phyloP scores from a whole-genome alignment of 1,140 invertebrate species.

The Acromyrmex echinatior region DNA sequence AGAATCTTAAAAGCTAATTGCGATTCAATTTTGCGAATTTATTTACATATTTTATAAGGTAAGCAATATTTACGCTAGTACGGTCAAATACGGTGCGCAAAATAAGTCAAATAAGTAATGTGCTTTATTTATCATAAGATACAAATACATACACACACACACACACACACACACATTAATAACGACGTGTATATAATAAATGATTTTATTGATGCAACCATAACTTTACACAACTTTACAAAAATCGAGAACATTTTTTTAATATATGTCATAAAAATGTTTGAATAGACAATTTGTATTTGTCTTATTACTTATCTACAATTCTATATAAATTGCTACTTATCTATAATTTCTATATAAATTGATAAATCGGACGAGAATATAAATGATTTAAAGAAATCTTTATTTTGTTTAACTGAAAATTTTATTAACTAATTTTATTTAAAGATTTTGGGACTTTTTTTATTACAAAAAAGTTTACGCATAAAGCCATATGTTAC shows the following conservation, averaged over 20 bases:
- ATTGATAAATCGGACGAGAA: neutral
- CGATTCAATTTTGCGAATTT: slow-evolving; percentile 14
- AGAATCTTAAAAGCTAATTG: slow-evolving; percentile 53
- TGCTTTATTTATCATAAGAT: slow-evolving; percentile 20
- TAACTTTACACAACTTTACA: slow-evolving; percentile 20
- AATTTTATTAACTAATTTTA: slow-evolving; percentile 9
- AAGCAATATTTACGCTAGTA: neutral
- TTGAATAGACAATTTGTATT: neutral
- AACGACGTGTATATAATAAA: neutral
- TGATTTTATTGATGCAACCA: neutral
- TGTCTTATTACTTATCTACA: neutral
- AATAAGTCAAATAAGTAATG: no score
- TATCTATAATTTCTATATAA: neutral
- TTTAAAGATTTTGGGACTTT: neutral
- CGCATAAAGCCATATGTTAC: neutral
- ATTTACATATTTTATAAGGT: slow-evolving; percentile 19
- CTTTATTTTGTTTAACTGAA: neutral
- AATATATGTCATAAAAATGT: no score
- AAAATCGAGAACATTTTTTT: neutral
- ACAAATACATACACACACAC: no score
- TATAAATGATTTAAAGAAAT: neutral
- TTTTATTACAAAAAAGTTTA: neutral
- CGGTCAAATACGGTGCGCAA: neutral
- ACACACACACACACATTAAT: neutral
- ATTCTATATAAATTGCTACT: neutral